Evolutionary conservation across 2,113 vertebrate species (phyloP).

Genomic region (Muscicapa adusta): DNA sequence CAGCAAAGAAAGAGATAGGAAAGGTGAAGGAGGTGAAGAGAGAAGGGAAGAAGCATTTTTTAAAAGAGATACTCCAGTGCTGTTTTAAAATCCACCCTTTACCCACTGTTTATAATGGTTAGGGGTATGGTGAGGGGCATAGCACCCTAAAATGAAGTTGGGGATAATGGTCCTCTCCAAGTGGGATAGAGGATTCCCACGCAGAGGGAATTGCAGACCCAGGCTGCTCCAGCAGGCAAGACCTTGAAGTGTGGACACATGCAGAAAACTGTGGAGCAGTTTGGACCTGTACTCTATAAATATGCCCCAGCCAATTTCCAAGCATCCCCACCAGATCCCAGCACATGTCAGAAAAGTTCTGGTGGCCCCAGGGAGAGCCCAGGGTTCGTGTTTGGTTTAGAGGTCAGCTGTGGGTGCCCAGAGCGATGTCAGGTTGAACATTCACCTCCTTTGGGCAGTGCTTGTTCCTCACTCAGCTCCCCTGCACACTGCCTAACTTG

Average conservation of each 20-base stretch:
- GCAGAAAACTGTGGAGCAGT: background rate
- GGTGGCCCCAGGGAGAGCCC: background rate
- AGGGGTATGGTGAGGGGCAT: background rate
- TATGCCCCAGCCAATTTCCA: background rate
- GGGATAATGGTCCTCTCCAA: background rate
- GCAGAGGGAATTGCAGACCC: background rate
- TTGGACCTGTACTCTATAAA: background rate
- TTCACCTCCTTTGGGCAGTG: background rate
- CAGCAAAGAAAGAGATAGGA: background rate
- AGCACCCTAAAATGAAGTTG: background rate
- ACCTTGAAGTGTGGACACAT: background rate
- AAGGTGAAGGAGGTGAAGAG: background rate
- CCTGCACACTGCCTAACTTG: background rate
- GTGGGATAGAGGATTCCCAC: background rate
- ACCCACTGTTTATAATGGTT: background rate
- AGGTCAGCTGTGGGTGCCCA: background rate
- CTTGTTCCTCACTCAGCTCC: background rate
- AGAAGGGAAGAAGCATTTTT: background rate
- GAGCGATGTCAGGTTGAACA: background rate
- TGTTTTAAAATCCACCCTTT: background rate
- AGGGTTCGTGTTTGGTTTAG: background rate
- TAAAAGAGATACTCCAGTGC: background rate
- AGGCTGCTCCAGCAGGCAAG: background rate
- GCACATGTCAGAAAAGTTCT: background rate
- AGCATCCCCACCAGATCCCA: background rate